A percentile compares a stretch with the other conserved stretches of the same genome.
phyloP scores from a whole-genome alignment of 2,113 vertebrate genomes.

The Dolichallabes microphthalmus region DNA sequence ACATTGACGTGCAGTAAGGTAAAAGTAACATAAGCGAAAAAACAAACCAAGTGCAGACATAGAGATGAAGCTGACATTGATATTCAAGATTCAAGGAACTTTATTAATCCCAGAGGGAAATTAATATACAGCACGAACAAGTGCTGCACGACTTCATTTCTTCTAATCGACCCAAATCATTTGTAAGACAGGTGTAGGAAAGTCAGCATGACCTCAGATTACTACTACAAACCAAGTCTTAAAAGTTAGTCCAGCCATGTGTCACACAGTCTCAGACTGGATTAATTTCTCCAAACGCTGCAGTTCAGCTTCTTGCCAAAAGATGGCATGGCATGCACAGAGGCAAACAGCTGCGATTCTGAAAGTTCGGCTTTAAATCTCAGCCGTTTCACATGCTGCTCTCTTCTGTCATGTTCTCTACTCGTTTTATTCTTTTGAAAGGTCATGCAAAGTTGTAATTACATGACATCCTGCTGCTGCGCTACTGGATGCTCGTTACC shows the following conservation, averaged over 20 bases:
- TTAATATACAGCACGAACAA: background rate
- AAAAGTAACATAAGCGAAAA: no score
- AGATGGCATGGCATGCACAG: conserved; percentile 39
- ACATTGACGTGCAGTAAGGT: no score
- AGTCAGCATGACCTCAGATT: background rate
- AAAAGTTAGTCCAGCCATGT: background rate
- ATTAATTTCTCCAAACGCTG: background rate
- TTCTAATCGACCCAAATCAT: background rate
- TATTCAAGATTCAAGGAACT: no score
- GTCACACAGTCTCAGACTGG: background rate
- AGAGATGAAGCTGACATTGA: background rate
- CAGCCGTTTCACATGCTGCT: background rate
- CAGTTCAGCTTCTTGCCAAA: conserved; percentile 27
- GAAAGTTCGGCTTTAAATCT: background rate
- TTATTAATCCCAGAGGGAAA: no score
- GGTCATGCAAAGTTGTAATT: conserved; percentile 25
- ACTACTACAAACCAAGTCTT: background rate
- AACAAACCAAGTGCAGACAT: background rate
- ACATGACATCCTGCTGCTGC: background rate
- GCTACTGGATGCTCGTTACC: background rate
- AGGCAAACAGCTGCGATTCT: background rate
- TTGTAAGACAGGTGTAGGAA: background rate
- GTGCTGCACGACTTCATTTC: background rate
- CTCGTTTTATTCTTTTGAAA: conserved; percentile 8
- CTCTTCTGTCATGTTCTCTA: background rate